Base-by-base conservation (phyloP, 2,113 vertebrate species). In the Balaeniceps rex region DNA sequence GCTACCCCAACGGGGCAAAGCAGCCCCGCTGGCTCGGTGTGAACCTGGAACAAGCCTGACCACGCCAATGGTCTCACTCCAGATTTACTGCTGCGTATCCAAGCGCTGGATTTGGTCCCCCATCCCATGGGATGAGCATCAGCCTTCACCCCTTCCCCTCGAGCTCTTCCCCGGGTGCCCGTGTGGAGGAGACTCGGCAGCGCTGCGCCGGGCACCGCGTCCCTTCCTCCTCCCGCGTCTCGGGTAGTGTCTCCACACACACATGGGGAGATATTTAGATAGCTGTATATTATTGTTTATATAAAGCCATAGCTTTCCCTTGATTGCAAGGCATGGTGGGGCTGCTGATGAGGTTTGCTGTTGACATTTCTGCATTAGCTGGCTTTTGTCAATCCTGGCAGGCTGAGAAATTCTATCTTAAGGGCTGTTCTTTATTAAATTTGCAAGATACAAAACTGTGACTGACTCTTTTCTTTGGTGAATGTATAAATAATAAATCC, bases 351-450 rank as follows among this genome's bases (percentile, higher is more conserved):
- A 97, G 98, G 97, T 95, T 96, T 96, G 96, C 97, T 97, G 98
- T 98, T 98, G 97, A 98, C 98, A 98, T 98, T 98, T 98, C 98
- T 96, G 92, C 98, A 97, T 96, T 97, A 97, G 97, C 98, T 96
- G 98, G 97, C 98, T 98, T 98, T 98, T 98, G 98, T 98, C 98
- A 98, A 93, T 96, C 96, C 97, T 97, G 97, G 98, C 97, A 98
- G 98, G 96, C 97, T 96, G 96, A 97, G 98, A 98, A 98, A 98
- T 98, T 98, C 98, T 98, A 97, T 98, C 98, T 98, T 98, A 98
- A 98, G 98, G 97, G 98, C 98, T 98, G 98, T 97, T 98, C 94
- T 98, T 98, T 98, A 98, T 98, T 98, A 98, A 98, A 98, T 98
- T 98, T 98, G 98, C 98, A 98, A 98, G 98, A 98, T 98, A 98